Conservation (phyloP, 2,113 vertebrate species). For the Ciconia stormi region DNA sequence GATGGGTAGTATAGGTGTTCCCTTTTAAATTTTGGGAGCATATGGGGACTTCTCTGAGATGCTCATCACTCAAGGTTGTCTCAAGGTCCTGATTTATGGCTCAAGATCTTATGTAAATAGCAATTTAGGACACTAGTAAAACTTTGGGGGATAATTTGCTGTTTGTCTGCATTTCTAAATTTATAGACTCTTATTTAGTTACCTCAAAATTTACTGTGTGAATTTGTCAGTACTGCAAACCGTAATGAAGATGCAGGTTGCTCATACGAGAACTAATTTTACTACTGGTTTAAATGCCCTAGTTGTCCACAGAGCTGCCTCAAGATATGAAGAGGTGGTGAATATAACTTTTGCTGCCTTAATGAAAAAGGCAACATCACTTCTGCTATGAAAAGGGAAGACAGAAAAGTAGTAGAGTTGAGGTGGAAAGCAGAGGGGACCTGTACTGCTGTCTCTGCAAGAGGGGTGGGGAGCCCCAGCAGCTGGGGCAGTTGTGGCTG, state of each 20-base stretch:
- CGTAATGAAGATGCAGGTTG: neutral
- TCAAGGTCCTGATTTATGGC: neutral
- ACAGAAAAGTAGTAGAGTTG: neutral
- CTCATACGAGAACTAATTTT: neutral
- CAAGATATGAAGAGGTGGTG: neutral
- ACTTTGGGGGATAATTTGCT: neutral
- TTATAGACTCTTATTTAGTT: neutral
- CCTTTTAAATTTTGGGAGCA: neutral
- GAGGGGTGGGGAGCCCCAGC: neutral
- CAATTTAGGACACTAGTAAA: neutral
- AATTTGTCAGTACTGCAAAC: neutral
- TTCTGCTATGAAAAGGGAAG: neutral
- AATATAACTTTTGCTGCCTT: neutral
- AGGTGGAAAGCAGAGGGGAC: neutral
- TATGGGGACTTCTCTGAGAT: neutral
- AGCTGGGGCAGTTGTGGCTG: neutral
- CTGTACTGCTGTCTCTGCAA: fast-evolving
- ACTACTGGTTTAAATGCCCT: neutral
- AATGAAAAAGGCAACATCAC: neutral
- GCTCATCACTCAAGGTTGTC: neutral
- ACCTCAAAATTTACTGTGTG: neutral
- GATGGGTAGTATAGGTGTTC: neutral
- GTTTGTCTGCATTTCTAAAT: neutral
- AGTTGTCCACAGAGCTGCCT: neutral
- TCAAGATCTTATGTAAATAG: neutral